Base-by-base conservation (phyloP, 2,797 vertebrate genomes). In the Pogonophryne albipinna region DNA sequence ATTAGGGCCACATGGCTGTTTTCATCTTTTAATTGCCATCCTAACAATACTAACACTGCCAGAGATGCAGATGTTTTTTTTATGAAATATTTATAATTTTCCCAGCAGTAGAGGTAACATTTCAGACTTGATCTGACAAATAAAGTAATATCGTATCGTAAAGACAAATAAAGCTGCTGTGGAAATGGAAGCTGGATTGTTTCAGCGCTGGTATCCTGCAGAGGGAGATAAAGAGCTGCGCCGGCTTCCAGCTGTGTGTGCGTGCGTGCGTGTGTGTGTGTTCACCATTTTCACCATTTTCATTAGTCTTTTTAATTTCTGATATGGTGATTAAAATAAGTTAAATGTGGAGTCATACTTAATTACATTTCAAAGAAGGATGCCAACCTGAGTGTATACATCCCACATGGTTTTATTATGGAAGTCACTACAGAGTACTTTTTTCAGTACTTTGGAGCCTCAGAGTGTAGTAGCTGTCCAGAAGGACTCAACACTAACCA, bases 171-270 rank as follows among this genome's bases (percentile, higher is more conserved):
- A 63, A 74, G 10, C 50, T 16, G 34, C 17, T 67, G 38, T 34
- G 50, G 23, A 66, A 78, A 74, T 47, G 7, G 57, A 69, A 74
- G 44, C 38, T 56, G 71, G 45, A 51, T 83, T 59, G 69, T 79
- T 73, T 80, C 44, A 45, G 20, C 15, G 4, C 38, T 45, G 23
- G 46, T 65, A 38, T 84, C 91, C 91, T 88, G 83, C 69, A 91
- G 91, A 88, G 87, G 91, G 85, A 53, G 88, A 76, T 86, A 85
- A 84, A 89, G 89, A 89, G 86, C 88, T 82, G 50, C 63, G 60
- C 11, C 55, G 71, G 53, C 71, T 13, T 46, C 46, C 27, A 0
- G 17, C 15, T 42, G 8, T 20, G 13, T 27, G 7, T 52, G 59
- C n/a, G n/a, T n/a, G n/a, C n/a, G n/a, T n/a, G n/a, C n/a, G n/a